phyloP scores from a whole-genome alignment of 2,797 vertebrate genomes.

The Sebastolobus altivelis region DNA sequence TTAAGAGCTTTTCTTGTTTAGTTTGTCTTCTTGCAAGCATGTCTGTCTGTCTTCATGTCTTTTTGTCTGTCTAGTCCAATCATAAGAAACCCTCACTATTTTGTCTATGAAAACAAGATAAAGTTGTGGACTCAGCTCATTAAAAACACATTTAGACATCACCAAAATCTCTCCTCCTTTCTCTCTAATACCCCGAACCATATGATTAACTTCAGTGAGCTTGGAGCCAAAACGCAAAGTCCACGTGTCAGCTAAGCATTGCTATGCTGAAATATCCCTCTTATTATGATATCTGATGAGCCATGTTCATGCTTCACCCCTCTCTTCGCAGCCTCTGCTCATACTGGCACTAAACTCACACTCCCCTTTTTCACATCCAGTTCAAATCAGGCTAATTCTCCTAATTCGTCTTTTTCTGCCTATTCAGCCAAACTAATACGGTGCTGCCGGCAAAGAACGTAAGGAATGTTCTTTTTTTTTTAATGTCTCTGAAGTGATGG shows the following conservation, averaged over 20 bases:
- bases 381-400: constrained; percentile 19
- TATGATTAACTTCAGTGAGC: not conserved
- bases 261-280: not conserved
- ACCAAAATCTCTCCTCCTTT: not conserved
- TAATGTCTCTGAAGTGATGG: not conserved
- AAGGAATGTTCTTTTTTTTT: constrained; percentile 45
- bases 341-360: not conserved
- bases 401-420: not conserved
- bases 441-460: constrained; percentile 21
- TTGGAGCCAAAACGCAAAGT: not conserved
- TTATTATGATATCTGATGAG: not conserved
- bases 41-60: not conserved
- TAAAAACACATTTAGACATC: not conserved
- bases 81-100: not conserved
- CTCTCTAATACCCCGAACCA: not conserved
- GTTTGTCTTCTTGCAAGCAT: not conserved
- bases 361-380: not conserved
- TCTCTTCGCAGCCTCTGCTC: not conserved
- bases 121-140: not conserved
- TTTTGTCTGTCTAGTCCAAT: not conserved
- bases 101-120: not conserved
- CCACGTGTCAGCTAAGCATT: not conserved
- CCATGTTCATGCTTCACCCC: not conserved
- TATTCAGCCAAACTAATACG: not conserved
- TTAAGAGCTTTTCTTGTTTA: not conserved